Conservation (phyloP, 2,797 vertebrate species). For the Podargus strigoides region DNA sequence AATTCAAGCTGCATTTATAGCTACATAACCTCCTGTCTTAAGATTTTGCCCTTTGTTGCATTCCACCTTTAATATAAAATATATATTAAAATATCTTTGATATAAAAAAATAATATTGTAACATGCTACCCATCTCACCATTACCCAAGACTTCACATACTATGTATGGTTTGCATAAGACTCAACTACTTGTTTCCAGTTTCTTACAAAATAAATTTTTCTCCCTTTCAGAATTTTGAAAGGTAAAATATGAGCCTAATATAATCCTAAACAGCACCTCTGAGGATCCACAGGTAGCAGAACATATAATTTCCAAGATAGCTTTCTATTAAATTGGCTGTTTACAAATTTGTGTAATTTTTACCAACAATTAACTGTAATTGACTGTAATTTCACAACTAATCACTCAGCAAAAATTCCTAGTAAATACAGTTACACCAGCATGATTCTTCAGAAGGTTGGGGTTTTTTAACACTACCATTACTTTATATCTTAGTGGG, state of each 20-base stretch:
- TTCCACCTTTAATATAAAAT: not conserved
- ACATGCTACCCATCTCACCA: not conserved
- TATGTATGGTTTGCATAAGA: not conserved
- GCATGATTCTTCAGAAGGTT: not conserved
- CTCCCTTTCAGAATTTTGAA: not conserved
- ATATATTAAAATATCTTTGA: not conserved
- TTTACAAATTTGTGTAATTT: not conserved
- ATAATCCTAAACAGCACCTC: not conserved
- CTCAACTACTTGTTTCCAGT: not conserved
- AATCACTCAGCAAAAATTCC: not conserved
- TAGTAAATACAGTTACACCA: not conserved
- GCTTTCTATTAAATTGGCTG: not conserved
- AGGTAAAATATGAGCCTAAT: not conserved
- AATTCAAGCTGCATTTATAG: not conserved
- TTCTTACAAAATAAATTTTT: not conserved
- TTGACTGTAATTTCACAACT: not conserved
- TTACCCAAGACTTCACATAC: not conserved
- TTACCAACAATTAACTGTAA: not conserved
- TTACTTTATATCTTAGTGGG: not conserved
- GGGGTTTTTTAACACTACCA: not conserved
- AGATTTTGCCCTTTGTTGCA: not conserved
- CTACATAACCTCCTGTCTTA: not conserved
- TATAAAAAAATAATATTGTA: not conserved
- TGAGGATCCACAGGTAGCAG: not conserved
- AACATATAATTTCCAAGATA: not conserved